Evolutionary conservation across 2,797 vertebrate species (phyloP).

Genomic region (Siniperca scherzeri): DNA sequence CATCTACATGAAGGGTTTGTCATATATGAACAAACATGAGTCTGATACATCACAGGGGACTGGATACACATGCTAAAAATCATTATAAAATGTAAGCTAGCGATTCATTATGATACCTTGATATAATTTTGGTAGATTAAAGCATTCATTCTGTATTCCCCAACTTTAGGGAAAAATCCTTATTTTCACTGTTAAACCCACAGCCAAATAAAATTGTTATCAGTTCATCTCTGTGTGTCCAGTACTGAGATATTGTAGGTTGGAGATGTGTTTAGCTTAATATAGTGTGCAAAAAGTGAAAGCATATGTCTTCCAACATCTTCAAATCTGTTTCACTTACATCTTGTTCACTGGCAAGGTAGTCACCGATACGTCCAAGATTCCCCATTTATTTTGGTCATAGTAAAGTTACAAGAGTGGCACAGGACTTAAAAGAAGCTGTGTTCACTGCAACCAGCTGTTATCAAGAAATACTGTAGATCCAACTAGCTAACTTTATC

Average conservation of each 20-base stretch:
- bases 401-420: too few relatives aligned
- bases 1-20: slow-evolving; percentile 90
- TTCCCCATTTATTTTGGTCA: too few relatives aligned
- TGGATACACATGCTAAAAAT: not conserved
- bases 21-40: not conserved
- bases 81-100: not conserved
- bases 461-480: too few relatives aligned
- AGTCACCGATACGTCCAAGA: too few relatives aligned
- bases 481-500: not conserved
- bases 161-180: not conserved
- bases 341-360: too few relatives aligned
- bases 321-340: not conserved
- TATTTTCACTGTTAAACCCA: not conserved
- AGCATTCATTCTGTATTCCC: not conserved
- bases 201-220: not conserved
- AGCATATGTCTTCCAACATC: too few relatives aligned
- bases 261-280: not conserved
- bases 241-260: not conserved
- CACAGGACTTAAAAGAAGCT: too few relatives aligned
- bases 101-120: not conserved
- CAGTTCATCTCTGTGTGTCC: not conserved
- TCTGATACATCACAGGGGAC: not conserved
- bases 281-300: not conserved
- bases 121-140: not conserved
- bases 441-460: too few relatives aligned